A percentile compares a stretch with the other conserved stretches of the same genome.
phyloP scores from a whole-genome alignment of 2,888 invertebrate species.

The Hemicrepidius hirtus region DNA sequence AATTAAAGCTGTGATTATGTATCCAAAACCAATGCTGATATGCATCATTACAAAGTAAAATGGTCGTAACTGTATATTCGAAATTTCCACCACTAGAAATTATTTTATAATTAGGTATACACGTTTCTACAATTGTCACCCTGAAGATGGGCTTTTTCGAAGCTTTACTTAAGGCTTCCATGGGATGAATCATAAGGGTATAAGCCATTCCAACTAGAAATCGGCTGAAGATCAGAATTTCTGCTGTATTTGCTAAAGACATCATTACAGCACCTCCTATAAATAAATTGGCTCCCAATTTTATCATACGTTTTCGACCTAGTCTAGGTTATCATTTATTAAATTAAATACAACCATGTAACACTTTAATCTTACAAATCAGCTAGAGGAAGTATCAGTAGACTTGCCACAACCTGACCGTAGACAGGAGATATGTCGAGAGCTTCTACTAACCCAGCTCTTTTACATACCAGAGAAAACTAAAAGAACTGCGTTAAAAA shows the following conservation, averaged over 20 bases:
- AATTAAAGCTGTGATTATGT: slow-evolving; percentile 17
- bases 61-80: slow-evolving; percentile 18
- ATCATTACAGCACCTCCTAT: slow-evolving; percentile 20
- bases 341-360: background rate
- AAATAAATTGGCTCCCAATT: slow-evolving; percentile 33
- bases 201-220: slow-evolving; percentile 39
- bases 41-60: slow-evolving; percentile 26
- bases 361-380: slow-evolving; percentile 42
- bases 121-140: too few relatives aligned
- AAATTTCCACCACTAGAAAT: slow-evolving; percentile 39
- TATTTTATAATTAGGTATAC: too few relatives aligned
- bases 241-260: slow-evolving; percentile 1
- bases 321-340: slow-evolving; percentile 8
- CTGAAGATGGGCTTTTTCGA: too few relatives aligned
- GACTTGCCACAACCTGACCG: slow-evolving; percentile 36
- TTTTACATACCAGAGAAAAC: slow-evolving; percentile 35
- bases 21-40: slow-evolving; percentile 32
- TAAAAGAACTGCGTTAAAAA: slow-evolving; percentile 26
- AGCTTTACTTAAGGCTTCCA: slow-evolving; percentile 33
- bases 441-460: slow-evolving; percentile 6
- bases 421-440: slow-evolving; percentile 29
- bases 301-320: slow-evolving; percentile 38
- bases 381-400: slow-evolving; percentile 40
- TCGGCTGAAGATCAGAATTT: slow-evolving; percentile 30
- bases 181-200: slow-evolving; percentile 1